Evolutionary conservation across 2,113 vertebrate species (phyloP), one percentile per base, ranked within the genome.

Genomic region (Oncorhynchus keta): DNA sequence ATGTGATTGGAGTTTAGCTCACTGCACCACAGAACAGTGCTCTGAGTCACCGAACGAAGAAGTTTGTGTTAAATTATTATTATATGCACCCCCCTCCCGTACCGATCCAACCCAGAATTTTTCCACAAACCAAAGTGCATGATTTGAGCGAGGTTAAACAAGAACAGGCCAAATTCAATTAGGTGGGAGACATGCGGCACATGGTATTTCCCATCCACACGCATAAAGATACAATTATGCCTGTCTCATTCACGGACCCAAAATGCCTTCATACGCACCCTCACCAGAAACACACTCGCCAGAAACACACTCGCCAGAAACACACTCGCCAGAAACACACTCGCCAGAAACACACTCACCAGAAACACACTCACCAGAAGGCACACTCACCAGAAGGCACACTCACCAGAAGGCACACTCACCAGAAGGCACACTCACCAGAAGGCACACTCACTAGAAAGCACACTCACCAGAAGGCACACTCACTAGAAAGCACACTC

Each of bases 161-260:
- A 32, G 18, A 78, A 26, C 30, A 68, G 62, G 45, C 6, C 61
- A 39, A 66, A 73, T 74, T 61, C 20, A 28, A 39, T 20, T 20
- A 30, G 57, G 11, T 57, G 70, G 48, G 49, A 75, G 55, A 59
- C 73, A 66, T 57, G 59, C 5, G 20, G n/a, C 1, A 49, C 61
- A 22, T 13, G 61, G 55, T 49, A 59, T n/a, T 70, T 69, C 70
- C 61, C 35, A 72, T 48, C 74, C 62, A 51, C 71, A 48, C 14
- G 20, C 70, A 68, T 20, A 32, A 71, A 70, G 76, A 68, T 68
- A 55, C 77, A 79, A 74, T 79, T 70, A 73, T 72, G 69, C 51
- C 71, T 59, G 74, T 83, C 79, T 75, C 72, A 35, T 83, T 59
- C 57, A 48, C 76, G 67, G 57, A 72, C 70, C 61, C 68, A 45